Evolutionary conservation across 2,113 vertebrate species (phyloP).

Genomic region (Chelonoidis abingdonii): DNA sequence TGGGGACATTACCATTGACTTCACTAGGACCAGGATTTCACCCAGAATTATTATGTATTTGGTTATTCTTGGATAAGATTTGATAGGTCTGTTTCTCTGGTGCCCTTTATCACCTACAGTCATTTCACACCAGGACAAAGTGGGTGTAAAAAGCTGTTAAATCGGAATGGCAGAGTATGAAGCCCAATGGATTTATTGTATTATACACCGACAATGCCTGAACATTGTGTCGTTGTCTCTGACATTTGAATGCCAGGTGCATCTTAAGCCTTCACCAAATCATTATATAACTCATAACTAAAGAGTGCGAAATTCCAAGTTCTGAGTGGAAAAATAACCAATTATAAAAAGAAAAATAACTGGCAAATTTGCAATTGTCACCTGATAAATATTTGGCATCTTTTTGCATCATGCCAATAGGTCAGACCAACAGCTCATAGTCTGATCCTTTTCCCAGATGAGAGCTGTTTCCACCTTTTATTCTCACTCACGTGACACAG

Average conservation of each 20-base stretch:
- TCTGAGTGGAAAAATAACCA: neutral
- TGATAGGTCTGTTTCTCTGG: neutral
- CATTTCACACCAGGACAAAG: neutral
- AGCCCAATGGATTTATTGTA: neutral
- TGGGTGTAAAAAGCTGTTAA: neutral
- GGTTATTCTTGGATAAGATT: neutral
- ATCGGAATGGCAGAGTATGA: neutral
- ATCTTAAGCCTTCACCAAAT: neutral
- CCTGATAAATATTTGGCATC: neutral
- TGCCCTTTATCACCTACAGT: accelerated
- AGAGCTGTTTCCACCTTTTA: neutral
- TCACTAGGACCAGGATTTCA: neutral
- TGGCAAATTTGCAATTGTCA: neutral
- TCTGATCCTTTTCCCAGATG: neutral
- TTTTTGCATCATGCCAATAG: accelerated
- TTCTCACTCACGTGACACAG: neutral
- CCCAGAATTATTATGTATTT: neutral
- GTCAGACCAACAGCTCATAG: neutral
- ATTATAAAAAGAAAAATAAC: neutral
- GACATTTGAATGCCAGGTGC: neutral
- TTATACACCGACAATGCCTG: accelerated
- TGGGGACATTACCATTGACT: neutral
- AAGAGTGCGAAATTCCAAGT: neutral
- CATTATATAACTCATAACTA: accelerated
- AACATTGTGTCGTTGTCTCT: accelerated